Conservation (phyloP, 2,113 vertebrate species). For the Accipiter virgatus region DNA sequence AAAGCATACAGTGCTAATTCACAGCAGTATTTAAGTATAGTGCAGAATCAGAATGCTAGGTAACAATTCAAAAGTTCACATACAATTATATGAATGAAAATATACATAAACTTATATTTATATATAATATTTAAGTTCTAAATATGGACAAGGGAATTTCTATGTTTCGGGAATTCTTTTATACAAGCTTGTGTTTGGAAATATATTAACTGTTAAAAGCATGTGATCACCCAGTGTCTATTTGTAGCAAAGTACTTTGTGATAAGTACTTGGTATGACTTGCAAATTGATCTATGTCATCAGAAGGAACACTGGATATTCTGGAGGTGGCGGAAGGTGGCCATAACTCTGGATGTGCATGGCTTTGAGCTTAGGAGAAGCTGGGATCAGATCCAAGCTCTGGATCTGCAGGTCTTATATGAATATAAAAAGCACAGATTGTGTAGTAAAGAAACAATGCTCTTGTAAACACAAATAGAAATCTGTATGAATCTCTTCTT, state of each 20-base stretch:
- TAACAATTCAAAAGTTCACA: background rate
- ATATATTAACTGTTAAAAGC: background rate
- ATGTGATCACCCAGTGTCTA: background rate
- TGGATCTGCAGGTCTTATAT: background rate
- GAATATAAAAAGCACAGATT: slow-evolving; percentile 53
- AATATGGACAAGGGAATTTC: background rate
- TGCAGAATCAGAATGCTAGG: background rate
- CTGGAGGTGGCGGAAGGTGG: background rate
- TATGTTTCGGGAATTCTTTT: background rate
- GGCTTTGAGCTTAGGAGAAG: background rate
- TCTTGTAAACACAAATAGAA: slow-evolving; percentile 62
- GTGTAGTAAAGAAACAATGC: slow-evolving; percentile 17
- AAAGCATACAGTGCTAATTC: background rate
- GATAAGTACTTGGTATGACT: background rate
- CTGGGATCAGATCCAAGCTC: background rate
- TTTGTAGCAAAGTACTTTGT: background rate
- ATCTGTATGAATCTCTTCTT: slow-evolving; percentile 46
- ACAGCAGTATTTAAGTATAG: background rate
- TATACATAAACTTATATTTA: background rate
- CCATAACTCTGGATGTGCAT: background rate
- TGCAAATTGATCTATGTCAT: background rate
- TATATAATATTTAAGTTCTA: background rate
- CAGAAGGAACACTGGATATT: background rate
- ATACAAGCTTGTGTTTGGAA: background rate
- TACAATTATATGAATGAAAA: background rate